phyloP scores from a whole-genome alignment of 2,888 invertebrate species.

The Diachrysia chrysitis region DNA sequence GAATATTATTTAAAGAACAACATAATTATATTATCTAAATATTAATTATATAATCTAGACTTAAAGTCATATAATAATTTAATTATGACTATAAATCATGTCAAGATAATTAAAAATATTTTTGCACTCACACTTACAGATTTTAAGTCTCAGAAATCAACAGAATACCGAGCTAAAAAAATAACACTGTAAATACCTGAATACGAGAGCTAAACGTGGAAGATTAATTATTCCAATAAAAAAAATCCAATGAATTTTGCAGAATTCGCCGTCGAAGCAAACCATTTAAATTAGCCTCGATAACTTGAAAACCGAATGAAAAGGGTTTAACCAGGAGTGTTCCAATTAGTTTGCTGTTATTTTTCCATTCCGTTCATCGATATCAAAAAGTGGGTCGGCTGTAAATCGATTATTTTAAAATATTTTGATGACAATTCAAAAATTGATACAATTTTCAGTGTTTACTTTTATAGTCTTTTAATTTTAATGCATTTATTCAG shows the following conservation, averaged over 20 bases:
- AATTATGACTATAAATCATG: no score
- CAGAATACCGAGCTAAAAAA: slow-evolving; percentile 17
- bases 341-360: slow-evolving; percentile 89
- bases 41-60: no score
- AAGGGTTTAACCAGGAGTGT: slow-evolving; percentile 85
- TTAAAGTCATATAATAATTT: no score
- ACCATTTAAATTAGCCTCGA: slow-evolving; percentile 87
- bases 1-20: no score
- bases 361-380: slow-evolving; percentile 82
- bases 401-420: slow-evolving; percentile 67
- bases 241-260: slow-evolving; percentile 73
- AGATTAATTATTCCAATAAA: slow-evolving; percentile 70
- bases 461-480: neutral
- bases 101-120: no score
- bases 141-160: neutral
- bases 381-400: slow-evolving; percentile 78
- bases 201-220: slow-evolving; percentile 54
- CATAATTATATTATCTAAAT: no score
- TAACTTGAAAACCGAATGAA: slow-evolving; percentile 86
- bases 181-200: slow-evolving; percentile 41
- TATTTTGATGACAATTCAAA: slow-evolving; percentile 33
- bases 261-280: slow-evolving; percentile 80
- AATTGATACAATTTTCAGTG: slow-evolving; percentile 25
- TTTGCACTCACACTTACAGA: no score
- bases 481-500: neutral